Base-by-base conservation (phyloP, 23 tunicate species). In the Aplidium turbinatum region DNA sequence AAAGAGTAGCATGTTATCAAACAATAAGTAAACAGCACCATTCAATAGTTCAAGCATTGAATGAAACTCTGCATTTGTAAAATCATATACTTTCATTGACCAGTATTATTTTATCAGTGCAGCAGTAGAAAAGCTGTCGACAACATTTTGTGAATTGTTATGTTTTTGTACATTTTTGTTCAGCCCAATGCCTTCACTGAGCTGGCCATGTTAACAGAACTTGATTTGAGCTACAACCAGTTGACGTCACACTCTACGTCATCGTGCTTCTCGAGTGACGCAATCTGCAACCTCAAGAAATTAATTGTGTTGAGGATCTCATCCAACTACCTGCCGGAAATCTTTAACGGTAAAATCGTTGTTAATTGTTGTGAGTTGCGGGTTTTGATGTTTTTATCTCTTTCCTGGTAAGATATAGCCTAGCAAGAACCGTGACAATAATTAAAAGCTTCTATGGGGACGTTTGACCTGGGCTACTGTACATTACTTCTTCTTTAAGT, bases 251-350 rank as follows among this genome's bases (percentile, higher is more conserved):
- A 35, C 7, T 4, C 3, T 34, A 63, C 30, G 19, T 7, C 68
- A 35, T 57, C 67, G 21, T 83, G 89, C 47, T 40, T 83, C 29
- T 45, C 76, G 21, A 76, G 69, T 42, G 76, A 67, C 21, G 68
- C 60, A 3, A 54, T 83, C 18, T 83, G 81, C 56, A 30, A 55
- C 3, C 63, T 83, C 0, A 64, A 54, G 28, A 75, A 42, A 35
- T 39, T 83, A 24, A 83, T 83, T 56, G 89, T 83, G 24, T 42
- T 83, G 2, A 54, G 76, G 38, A 56, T 83, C 53, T 83, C 89
- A 22, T 63, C 74, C 16, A 83, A 83, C 42, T 25, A 75, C 11
- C 36, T 83, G 25, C 36, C 75, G 28, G 75, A 75, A 31, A 21
- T 76, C 4, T 72, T 80, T 42, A 23, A 45, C 21, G 71, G 76